Evolutionary conservation across 2,113 vertebrate species (phyloP).

Genomic region (Otus sunia): DNA sequence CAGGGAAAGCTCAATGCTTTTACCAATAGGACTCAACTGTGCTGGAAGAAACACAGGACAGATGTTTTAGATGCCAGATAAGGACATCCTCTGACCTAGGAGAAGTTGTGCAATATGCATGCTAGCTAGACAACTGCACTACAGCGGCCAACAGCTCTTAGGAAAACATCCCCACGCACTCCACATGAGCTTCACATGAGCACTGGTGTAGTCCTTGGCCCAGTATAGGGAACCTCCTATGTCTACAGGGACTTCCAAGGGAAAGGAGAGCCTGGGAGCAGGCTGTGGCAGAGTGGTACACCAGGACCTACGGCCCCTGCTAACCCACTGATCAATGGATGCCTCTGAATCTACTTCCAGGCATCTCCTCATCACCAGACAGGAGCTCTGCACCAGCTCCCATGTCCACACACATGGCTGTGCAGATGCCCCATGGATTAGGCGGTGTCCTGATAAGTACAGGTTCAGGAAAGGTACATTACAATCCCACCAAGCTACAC

Average conservation of each 20-base stretch:
- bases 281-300: neutral
- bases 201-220: neutral
- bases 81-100: constrained; percentile 3
- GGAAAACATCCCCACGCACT: neutral
- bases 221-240: neutral
- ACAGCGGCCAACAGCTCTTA: neutral
- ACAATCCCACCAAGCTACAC: neutral
- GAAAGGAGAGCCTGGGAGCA: neutral
- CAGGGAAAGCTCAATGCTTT: neutral
- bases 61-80: constrained; percentile 33
- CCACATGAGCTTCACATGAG: neutral
- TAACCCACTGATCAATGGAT: neutral
- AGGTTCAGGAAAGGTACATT: neutral
- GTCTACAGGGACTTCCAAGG: neutral
- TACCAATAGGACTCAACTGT: neutral
- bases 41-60: constrained; percentile 11
- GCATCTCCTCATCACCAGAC: neutral
- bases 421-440: neutral
- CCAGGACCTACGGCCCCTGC: neutral
- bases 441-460: neutral
- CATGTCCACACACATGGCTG: neutral
- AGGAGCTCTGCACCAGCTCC: neutral
- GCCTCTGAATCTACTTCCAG: neutral
- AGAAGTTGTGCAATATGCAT: constrained; percentile 26
- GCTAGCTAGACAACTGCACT: neutral